These are phyloP conservation scores for Austrofundulus limnaeus DNA, from an alignment of 2,113 vertebrate species.

Conservation along the genomic window DNA sequence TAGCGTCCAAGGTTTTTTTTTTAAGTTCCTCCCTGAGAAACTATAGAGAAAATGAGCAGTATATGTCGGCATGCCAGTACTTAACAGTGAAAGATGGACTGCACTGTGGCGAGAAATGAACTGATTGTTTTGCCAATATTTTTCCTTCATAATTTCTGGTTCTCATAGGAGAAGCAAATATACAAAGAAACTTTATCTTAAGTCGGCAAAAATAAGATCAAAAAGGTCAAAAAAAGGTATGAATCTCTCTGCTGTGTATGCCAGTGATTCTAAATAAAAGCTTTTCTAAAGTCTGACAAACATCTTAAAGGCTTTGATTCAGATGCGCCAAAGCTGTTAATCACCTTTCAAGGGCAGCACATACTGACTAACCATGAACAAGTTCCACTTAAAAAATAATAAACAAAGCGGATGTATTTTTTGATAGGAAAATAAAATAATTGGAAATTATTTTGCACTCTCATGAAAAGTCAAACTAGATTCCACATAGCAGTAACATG, in stretches of 20 bases:
- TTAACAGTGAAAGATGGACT: constrained; percentile 18
- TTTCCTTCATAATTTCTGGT: constrained; percentile 4
- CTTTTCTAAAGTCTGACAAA: constrained; percentile 53
- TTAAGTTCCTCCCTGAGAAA: constrained; percentile 2
- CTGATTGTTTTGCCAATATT: constrained; percentile 15
- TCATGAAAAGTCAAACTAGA: constrained; percentile 8
- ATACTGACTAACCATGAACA: constrained; percentile 73
- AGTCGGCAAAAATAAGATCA: constrained; percentile 28
- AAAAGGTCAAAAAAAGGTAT: constrained; percentile 11
- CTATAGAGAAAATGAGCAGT: constrained; percentile 3
- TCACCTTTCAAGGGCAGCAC: constrained; percentile 60
- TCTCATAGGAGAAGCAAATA: constrained; percentile 4
- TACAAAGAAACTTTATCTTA: neutral
- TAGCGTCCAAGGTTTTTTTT: neutral
- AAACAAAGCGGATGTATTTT: constrained; percentile 21
- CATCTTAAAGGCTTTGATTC: constrained; percentile 50
- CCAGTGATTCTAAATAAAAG: constrained; percentile 37
- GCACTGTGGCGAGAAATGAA: constrained; percentile 8
- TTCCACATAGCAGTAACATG: too few relatives aligned
- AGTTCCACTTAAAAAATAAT: constrained; percentile 29
- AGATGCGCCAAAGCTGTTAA: constrained; percentile 62
- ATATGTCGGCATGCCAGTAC: neutral
- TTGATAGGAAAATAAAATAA: neutral
- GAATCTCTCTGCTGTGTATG: constrained; percentile 13
- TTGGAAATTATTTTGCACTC: neutral